Percentiles rank a stretch among this genome's conserved stretches.
phyloP scores from a whole-genome alignment of 2,888 invertebrate genomes.

The Deilephila porcellus region DNA sequence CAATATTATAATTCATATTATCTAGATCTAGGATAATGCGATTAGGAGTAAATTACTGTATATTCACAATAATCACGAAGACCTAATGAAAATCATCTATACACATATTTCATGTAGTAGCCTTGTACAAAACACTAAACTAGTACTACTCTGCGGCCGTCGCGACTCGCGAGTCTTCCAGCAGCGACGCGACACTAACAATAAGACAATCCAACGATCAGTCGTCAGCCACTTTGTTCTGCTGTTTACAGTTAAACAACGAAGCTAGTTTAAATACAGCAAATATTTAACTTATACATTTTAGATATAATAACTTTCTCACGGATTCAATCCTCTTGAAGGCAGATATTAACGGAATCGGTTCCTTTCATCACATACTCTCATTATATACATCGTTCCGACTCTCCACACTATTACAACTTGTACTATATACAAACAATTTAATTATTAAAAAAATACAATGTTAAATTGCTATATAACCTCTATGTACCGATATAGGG shows the following conservation, averaged over 20 bases:
- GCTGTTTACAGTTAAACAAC: slow-evolving; percentile 63
- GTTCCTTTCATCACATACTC: slow-evolving; percentile 66
- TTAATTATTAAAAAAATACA: slow-evolving; percentile 78
- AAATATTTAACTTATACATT: slow-evolving; percentile 71
- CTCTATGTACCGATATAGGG: slow-evolving; percentile 76
- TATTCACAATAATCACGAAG: slow-evolving; percentile 82
- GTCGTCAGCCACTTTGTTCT: slow-evolving; percentile 74
- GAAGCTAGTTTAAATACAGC: slow-evolving; percentile 80
- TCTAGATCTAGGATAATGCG: slow-evolving; percentile 74
- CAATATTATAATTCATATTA: slow-evolving; percentile 77
- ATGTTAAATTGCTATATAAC: slow-evolving; percentile 78
- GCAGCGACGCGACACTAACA: slow-evolving; percentile 35
- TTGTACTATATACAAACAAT: slow-evolving; percentile 85
- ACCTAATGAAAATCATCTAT: slow-evolving; percentile 75
- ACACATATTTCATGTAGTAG: slow-evolving; percentile 71
- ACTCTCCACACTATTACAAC: slow-evolving; percentile 77
- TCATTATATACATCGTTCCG: slow-evolving; percentile 77
- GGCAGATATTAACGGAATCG: slow-evolving; percentile 57
- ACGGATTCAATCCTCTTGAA: slow-evolving; percentile 52
- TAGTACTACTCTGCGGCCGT: slow-evolving; percentile 57
- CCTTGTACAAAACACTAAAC: slow-evolving; percentile 80
- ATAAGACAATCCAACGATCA: slow-evolving; percentile 43
- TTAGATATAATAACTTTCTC: slow-evolving; percentile 58
- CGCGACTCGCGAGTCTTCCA: slow-evolving; percentile 56
- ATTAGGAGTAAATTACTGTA: slow-evolving; percentile 77